Evolutionary conservation across 1,140 invertebrate species (phyloP).

Genomic region (Bombus superbus): DNA sequence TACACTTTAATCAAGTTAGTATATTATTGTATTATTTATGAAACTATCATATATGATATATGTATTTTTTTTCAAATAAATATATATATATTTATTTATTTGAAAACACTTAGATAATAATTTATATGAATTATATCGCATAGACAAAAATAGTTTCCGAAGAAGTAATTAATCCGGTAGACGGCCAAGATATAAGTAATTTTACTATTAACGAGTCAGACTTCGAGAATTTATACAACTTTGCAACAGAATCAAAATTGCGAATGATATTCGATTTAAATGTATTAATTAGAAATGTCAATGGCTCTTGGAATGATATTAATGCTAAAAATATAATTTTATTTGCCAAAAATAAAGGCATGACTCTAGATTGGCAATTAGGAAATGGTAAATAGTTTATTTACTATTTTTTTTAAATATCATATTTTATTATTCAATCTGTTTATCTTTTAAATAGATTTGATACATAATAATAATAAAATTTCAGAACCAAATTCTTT

Average conservation of each 20-base stretch:
- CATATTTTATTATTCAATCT: not conserved
- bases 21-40: not conserved
- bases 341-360: conserved; percentile 84
- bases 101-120: not conserved
- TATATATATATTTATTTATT: not conserved
- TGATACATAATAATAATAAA: conserved; percentile 5
- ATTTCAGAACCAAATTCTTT: conserved; percentile 87
- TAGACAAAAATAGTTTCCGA: conserved; percentile 22
- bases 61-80: no score
- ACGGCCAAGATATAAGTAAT: conserved; percentile 73
- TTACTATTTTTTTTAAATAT: conserved; percentile 21
- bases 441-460: not conserved
- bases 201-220: conserved; percentile 75
- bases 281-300: conserved; percentile 84
- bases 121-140: not conserved
- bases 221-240: conserved; percentile 84
- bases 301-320: conserved; percentile 85
- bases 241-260: conserved; percentile 82
- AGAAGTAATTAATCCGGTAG: conserved; percentile 55
- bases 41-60: no score
- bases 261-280: conserved; percentile 89
- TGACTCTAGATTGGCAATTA: conserved; percentile 87
- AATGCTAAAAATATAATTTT: conserved; percentile 86
- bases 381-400: conserved; percentile 86
- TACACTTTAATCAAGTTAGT: conserved; percentile 83